Percentiles rank a stretch among this genome's conserved stretches.
Conservation (phyloP, 2,888 invertebrate species). For the Xanthia icteritia region DNA sequence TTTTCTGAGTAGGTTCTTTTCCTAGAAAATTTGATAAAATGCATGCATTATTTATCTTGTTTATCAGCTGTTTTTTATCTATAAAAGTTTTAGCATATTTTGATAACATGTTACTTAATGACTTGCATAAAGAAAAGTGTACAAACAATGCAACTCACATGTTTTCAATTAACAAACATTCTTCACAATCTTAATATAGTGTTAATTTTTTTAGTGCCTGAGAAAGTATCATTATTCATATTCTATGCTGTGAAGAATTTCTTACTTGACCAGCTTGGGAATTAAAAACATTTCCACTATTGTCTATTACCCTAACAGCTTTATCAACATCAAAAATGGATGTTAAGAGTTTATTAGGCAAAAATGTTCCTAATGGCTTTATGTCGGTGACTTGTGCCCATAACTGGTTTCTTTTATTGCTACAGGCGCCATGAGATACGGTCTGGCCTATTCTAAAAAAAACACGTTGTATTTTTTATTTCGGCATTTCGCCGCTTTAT, state of each 20-base stretch:
- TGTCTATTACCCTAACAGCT: slow-evolving; percentile 37
- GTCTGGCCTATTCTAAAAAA: slow-evolving; percentile 37
- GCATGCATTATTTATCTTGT: not conserved
- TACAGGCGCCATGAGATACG: slow-evolving; percentile 46
- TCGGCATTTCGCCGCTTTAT: slow-evolving; percentile 43
- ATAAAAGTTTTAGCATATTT: slow-evolving; percentile 5
- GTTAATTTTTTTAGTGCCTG: slow-evolving; percentile 15
- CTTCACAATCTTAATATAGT: slow-evolving; percentile 19
- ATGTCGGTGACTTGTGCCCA: slow-evolving; percentile 46
- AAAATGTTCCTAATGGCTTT: slow-evolving; percentile 56
- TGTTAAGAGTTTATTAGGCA: slow-evolving; percentile 49
- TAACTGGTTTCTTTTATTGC: slow-evolving; percentile 67
- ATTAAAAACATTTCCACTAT: slow-evolving; percentile 21
- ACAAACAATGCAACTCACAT: not conserved
- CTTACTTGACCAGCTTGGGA: slow-evolving; percentile 22
- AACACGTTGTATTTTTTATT: slow-evolving; percentile 32
- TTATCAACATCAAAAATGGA: slow-evolving; percentile 26
- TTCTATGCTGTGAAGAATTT: slow-evolving; percentile 10
- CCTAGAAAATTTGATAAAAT: slow-evolving; percentile 1
- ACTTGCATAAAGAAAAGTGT: not conserved
- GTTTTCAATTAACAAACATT: slow-evolving; percentile 17
- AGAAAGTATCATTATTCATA: not conserved
- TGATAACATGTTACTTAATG: not conserved
- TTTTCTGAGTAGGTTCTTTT: not conserved
- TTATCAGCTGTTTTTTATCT: slow-evolving; percentile 26